Evolutionary conservation across 64 coral and sea anemone genomes (phyloP), one percentile per base, ranked within the genome.

Genomic region (Stichodactyla mertensii): DNA sequence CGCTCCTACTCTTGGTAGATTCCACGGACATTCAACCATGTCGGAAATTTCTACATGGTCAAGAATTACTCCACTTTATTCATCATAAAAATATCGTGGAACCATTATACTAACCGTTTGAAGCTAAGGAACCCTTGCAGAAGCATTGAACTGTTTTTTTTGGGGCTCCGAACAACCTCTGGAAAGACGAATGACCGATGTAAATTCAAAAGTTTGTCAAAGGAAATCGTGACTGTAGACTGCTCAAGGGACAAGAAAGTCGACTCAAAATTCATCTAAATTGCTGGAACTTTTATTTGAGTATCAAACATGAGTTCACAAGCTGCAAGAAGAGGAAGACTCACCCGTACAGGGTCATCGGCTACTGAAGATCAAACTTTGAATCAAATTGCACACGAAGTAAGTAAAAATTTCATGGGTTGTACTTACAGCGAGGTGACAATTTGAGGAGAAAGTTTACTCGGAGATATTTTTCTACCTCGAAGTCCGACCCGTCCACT

Each of bases 311-410:
- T 97, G 94, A 93, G 91, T 87, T 97, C 94, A 85, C 91, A 92
- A 80, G 91, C 88, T 62, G 89, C 89, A n/a, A 93, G 94, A 45
- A 87, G 94, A 31, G 86, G 90, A 31, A 92, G 91, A 79, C 94
- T 97, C 71, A 80, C 85, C 27, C 89, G 94, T 62, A 86, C 85
- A 57, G 86, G 90, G 51, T 97, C 94, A 16, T 93, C 88, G 20
- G 87, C 87, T 84, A 85, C 90, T 1, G 94, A 97, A 86, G 94
- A 97, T 84, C 94, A 97, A 83, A 91, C 94, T 55, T 64, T 97
- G 31, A 97, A 97, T 90, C 91, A 97, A 87, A 97, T 97, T 88
- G 94, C 94, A 20, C 88, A 89, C 28, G 94, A 97, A 87, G 94
- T 97, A 93, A 93, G 94, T 28, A 4, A 31, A 74, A 31, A 74